These are phyloP conservation scores for Muntiacus muntjak DNA, from an alignment of 2,113 vertebrate species.

Conservation along the genomic window DNA sequence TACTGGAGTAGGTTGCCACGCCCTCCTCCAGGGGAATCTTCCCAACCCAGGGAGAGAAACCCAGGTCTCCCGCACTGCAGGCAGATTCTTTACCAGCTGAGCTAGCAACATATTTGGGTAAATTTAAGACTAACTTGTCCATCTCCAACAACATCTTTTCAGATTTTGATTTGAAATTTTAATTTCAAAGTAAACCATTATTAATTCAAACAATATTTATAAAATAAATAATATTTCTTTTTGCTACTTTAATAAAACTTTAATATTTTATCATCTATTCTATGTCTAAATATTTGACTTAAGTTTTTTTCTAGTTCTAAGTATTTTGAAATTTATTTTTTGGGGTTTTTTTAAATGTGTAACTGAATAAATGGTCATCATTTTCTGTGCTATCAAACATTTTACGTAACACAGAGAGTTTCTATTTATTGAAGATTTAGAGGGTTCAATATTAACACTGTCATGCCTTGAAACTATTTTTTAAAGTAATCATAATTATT, in stretches of 20 bases:
- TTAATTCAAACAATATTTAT: neutral
- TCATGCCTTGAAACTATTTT: neutral
- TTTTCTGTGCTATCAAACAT: slow-evolving; percentile 3
- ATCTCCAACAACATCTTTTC: neutral
- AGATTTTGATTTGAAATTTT: neutral
- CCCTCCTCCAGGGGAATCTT: neutral
- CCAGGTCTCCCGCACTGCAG: neutral
- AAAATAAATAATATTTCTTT: neutral
- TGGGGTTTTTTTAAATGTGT: neutral
- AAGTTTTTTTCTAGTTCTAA: neutral
- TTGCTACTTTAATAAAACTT: neutral
- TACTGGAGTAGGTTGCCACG: neutral
- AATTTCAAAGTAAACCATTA: neutral
- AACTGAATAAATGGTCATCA: neutral
- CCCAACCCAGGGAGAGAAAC: neutral
- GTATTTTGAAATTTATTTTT: neutral
- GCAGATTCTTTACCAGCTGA: neutral
- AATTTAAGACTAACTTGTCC: neutral
- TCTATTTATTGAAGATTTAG: neutral
- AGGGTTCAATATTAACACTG: neutral
- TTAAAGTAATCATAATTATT: neutral
- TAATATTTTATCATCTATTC: neutral
- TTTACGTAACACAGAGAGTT: neutral
- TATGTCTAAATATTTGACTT: neutral
- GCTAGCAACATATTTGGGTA: neutral